Percentiles rank a stretch among this genome's conserved stretches.
phyloP scores from a whole-genome alignment of 2,888 invertebrate genomes.

The Orthosia cruda region DNA sequence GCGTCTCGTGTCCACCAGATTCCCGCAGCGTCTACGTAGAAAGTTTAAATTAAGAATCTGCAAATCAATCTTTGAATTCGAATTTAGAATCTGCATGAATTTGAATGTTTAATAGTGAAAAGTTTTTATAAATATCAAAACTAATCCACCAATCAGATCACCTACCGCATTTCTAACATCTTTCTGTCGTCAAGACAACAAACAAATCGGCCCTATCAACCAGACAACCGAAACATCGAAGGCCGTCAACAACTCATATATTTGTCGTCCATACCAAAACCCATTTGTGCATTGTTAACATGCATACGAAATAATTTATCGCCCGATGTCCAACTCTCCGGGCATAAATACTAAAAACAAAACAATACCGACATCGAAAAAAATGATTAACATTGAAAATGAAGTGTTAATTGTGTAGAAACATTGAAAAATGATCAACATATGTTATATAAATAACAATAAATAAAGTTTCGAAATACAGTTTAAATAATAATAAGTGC shows the following conservation, averaged over 20 bases:
- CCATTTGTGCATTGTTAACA: constrained; percentile 79
- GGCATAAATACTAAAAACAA: constrained; percentile 82
- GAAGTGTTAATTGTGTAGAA: constrained; percentile 91
- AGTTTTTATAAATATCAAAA: not conserved
- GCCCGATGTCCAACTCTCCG: constrained; percentile 73
- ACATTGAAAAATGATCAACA: constrained; percentile 92
- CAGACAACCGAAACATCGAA: constrained; percentile 37
- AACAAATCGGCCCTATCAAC: constrained; percentile 50
- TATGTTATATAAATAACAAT: constrained; percentile 92
- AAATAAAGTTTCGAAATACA: constrained; percentile 90
- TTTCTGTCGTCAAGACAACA: not conserved
- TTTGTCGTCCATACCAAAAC: constrained; percentile 69
- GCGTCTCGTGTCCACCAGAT: too few species aligned
- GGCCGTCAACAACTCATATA: constrained; percentile 51
- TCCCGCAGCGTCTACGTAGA: too few species aligned
- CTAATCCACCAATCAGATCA: not conserved
- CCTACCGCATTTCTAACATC: constrained; percentile 1
- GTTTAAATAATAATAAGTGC: constrained; percentile 92
- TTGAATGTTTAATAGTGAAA: too few species aligned
- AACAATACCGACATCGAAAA: constrained; percentile 80
- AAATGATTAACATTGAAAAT: constrained; percentile 89
- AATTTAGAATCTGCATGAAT: too few species aligned
- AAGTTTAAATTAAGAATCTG: too few species aligned
- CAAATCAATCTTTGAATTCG: too few species aligned
- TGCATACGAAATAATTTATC: constrained; percentile 78